Evolutionary conservation across 2,113 vertebrate genomes (phyloP).

Genomic region (Microcebus tavaratra): DNA sequence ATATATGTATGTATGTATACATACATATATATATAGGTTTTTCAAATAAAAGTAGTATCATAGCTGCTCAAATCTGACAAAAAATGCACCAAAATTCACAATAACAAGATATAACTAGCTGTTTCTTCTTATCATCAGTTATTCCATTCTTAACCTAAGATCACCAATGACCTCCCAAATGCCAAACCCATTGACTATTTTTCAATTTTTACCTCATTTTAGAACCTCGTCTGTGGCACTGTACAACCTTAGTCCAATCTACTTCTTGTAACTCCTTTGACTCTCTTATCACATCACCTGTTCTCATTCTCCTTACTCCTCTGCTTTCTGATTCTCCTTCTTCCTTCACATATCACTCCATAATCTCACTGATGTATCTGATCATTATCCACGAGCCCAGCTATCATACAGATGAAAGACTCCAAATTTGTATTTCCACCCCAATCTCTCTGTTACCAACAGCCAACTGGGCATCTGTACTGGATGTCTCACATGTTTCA

Average conservation of each 20-base stretch:
- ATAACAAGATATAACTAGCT: background rate
- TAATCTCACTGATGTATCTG: background rate
- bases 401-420: background rate
- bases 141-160: background rate
- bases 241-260: background rate
- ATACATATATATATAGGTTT: background rate
- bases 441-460: background rate
- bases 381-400: background rate
- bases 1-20: background rate
- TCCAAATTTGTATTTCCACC: background rate
- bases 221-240: background rate
- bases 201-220: background rate
- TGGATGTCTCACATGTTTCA: background rate
- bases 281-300: background rate
- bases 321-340: background rate
- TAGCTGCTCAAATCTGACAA: background rate
- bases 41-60: background rate
- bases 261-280: background rate
- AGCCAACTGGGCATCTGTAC: background rate
- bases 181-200: background rate
- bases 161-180: background rate
- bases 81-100: background rate
- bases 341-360: background rate
- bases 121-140: background rate
- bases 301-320: background rate